phyloP scores from a whole-genome alignment of 2,113 vertebrate species.

The Campylorhamphus procurvoides region DNA sequence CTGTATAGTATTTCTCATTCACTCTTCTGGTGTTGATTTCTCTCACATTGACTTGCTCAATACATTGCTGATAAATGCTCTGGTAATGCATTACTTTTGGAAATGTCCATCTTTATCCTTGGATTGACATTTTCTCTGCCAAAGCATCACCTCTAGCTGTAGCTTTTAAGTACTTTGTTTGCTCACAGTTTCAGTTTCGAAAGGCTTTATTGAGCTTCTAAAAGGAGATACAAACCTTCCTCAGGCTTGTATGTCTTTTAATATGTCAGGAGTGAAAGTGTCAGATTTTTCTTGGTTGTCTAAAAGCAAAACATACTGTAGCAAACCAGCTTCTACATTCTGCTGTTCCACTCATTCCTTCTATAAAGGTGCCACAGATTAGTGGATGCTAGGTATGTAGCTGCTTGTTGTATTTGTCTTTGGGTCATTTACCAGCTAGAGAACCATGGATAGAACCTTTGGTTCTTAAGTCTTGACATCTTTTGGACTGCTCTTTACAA shows the following conservation, averaged over 20 bases:
- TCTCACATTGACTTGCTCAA: not conserved
- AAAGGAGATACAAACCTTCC: not conserved
- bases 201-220: not conserved
- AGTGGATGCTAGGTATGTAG: not conserved
- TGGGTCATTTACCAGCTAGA: not conserved
- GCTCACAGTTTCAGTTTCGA: not conserved
- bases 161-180: not conserved
- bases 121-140: not conserved
- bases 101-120: not conserved
- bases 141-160: not conserved
- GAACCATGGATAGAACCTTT: not conserved
- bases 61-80: not conserved
- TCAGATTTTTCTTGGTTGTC: not conserved
- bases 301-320: not conserved
- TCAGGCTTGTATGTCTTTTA: not conserved
- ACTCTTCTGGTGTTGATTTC: not conserved
- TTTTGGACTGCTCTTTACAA: not conserved
- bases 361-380: not conserved
- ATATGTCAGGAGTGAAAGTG: not conserved
- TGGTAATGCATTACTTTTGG: not conserved
- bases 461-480: not conserved
- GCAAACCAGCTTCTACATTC: not conserved
- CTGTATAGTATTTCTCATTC: not conserved
- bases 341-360: not conserved
- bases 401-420: not conserved